Percentiles rank a stretch among this genome's conserved stretches.
These are phyloP conservation scores for Cryptotis parvus DNA, from an alignment of 2,113 vertebrate species.

Conservation along the genomic window DNA sequence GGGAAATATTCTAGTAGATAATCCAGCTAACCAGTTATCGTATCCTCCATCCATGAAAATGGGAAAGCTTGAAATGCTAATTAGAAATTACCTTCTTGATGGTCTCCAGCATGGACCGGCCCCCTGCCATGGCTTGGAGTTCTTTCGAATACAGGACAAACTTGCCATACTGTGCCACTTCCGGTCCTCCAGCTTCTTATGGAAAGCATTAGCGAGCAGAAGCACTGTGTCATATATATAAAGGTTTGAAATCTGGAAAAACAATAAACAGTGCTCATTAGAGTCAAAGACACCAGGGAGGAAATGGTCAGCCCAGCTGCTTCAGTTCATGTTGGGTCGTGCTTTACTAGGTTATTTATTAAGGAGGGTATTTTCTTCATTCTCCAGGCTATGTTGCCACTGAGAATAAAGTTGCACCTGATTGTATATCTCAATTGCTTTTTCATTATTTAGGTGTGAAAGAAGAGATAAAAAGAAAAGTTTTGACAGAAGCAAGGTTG, in stretches of 20 bases:
- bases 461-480: constrained; percentile 38
- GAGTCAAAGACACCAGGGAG: constrained; percentile 14
- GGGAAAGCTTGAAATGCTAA: neutral
- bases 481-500: constrained; percentile 19
- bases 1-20: neutral
- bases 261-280: constrained; percentile 68
- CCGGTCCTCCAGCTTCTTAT: constrained; percentile 98
- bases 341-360: constrained; percentile 47
- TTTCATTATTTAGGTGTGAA: constrained; percentile 55
- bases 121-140: constrained; percentile 99
- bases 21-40: neutral
- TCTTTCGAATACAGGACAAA: constrained; percentile 98
- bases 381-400: neutral
- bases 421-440: constrained; percentile 56
- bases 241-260: constrained; percentile 95
- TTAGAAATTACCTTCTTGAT: constrained; percentile 94
- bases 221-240: constrained; percentile 98
- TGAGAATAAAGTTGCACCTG: constrained; percentile 60
- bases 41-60: neutral
- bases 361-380: constrained; percentile 17
- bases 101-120: constrained; percentile 97
- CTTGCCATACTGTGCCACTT: constrained; percentile 99
- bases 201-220: constrained; percentile 97
- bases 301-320: neutral
- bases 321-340: neutral